Percentiles rank a stretch among this genome's conserved stretches.
Evolutionary conservation across 1,140 invertebrate species (phyloP).

Genomic region (Epicauta chinensis): DNA sequence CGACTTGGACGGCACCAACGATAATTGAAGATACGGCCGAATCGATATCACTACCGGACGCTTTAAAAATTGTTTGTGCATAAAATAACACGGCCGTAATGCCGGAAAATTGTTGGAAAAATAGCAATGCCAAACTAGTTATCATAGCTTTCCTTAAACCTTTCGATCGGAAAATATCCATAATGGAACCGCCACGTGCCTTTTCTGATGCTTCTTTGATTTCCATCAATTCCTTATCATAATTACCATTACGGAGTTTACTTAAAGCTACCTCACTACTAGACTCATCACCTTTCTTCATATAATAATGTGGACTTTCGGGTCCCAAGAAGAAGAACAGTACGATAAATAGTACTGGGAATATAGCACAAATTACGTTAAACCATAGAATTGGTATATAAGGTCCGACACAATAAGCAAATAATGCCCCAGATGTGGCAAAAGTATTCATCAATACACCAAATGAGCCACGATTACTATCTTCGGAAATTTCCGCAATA

Average conservation of each 20-base stretch:
- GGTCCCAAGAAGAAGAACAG: slow-evolving; percentile 28
- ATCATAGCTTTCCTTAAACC: slow-evolving; percentile 61
- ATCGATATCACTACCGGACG: slow-evolving; percentile 50
- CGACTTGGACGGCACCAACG: slow-evolving; percentile 62
- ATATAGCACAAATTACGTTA: neutral
- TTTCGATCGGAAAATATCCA: slow-evolving; percentile 46
- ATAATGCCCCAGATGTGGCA: neutral
- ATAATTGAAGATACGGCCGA: slow-evolving; percentile 61
- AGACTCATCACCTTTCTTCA: neutral
- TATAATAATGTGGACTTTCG: slow-evolving; percentile 3
- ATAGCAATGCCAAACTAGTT: slow-evolving; percentile 60
- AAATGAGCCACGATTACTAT: slow-evolving; percentile 1
- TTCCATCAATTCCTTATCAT: slow-evolving; percentile 1
- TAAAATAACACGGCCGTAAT: slow-evolving; percentile 78
- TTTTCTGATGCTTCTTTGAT: neutral
- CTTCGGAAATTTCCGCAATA: slow-evolving; percentile 1
- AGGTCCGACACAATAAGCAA: slow-evolving; percentile 5
- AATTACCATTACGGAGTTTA: slow-evolving; percentile 28
- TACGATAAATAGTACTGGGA: slow-evolving; percentile 45
- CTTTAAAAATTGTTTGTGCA: slow-evolving; percentile 62
- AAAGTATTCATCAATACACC: neutral
- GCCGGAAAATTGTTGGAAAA: slow-evolving; percentile 72
- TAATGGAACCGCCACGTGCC: neutral
- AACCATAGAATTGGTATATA: neutral
- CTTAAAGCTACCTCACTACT: neutral